Evolutionary conservation across 2,888 invertebrate genomes (phyloP), one percentile per base, ranked within the genome.

Genomic region (Eugnorisma glareosa): DNA sequence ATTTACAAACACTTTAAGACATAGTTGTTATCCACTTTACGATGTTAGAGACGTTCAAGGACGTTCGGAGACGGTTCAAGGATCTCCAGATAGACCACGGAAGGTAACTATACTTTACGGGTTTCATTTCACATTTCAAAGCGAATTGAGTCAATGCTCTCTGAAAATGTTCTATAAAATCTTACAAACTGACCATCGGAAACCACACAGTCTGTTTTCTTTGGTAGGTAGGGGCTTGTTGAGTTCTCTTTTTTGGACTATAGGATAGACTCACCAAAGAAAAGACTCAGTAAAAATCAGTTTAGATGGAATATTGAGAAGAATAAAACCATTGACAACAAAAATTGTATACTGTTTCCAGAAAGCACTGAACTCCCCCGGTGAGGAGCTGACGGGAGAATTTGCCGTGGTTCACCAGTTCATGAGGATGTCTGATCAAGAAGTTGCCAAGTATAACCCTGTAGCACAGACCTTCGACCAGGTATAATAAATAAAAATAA

Each of bases 381-480:
- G 94, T 2, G 94, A 93, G n/a, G 97, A 97, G 94, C 90, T 98
- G 28, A 95, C 92, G 3, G 98, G 98, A 0, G 97, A 97, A 0
- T 90, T 99, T 5, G 96, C 97, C 28, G 97, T 97, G 54, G 95
- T 98, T 1, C 98, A 98, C 91, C 98, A 98, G 90, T 98, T 97
- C 90, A 97, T 98, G 1, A 97, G 98, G 86, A 98, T 99, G 98
- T 97, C 98, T 0, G 94, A 96, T 24, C 97, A 97, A 89, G 94
- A 93, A 0, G 97, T 97, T 0, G 90, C 96, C 5, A 93, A 89
- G 68, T 96, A 96, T 73, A 92, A 96, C 54, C 93, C 96, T 1
- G 72, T 95, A 1, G 69, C 86, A 3, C 91, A 90, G 71, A 92
- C 90, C 6, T 96, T 96, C 75, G 81, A 93, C 71, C 76, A 77